A percentile compares a stretch with the other conserved stretches of the same genome.
phyloP scores from a whole-genome alignment of 2,888 invertebrate genomes.

The Molorchus minor region DNA sequence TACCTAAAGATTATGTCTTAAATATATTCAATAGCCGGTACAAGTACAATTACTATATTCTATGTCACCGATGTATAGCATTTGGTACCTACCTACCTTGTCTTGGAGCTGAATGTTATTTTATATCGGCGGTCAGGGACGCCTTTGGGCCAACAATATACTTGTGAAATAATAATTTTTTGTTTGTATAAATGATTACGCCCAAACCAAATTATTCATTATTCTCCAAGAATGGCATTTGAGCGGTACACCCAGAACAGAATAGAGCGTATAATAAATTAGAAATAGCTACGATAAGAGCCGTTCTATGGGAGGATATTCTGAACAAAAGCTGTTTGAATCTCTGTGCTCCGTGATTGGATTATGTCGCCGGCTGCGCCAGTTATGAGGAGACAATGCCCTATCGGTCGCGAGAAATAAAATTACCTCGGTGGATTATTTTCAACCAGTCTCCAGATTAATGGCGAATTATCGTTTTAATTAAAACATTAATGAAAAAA shows the following conservation, averaged over 20 bases:
- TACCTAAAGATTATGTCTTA: too few species aligned
- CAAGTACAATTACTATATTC: too few species aligned
- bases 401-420: not conserved
- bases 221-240: not conserved
- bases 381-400: not conserved
- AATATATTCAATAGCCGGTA: too few species aligned
- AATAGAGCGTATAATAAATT: not conserved
- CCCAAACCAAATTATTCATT: not conserved
- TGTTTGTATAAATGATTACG: not conserved
- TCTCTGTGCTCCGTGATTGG: not conserved
- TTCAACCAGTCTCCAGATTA: not conserved
- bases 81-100: too few species aligned
- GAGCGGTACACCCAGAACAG: not conserved
- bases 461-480: not conserved
- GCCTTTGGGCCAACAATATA: too few species aligned
- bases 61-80: too few species aligned
- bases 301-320: not conserved
- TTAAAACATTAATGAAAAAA: not conserved
- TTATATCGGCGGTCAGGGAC: too few species aligned
- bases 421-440: not conserved
- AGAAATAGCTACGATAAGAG: not conserved
- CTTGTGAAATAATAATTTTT: too few species aligned
- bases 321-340: slow-evolving; percentile 3
- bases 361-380: not conserved
- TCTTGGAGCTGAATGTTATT: too few species aligned